phyloP scores from a whole-genome alignment of 2,797 vertebrate species.

The Cygnus olor region DNA sequence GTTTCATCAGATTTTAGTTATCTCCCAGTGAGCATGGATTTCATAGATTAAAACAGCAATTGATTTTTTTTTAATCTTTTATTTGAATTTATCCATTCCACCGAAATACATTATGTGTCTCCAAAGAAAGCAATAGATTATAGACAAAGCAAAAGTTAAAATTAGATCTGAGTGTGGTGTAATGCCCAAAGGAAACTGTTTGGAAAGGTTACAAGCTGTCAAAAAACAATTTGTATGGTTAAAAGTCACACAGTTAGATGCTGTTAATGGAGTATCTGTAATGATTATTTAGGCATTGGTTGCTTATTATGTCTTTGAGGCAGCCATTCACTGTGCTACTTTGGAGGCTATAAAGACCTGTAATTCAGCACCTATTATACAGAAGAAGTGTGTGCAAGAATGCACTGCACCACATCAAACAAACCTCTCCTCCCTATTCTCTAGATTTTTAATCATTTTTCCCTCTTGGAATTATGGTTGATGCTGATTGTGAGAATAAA shows the following conservation, averaged over 20 bases:
- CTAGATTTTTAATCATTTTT: conserved; percentile 87
- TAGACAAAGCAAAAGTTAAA: conserved; percentile 76
- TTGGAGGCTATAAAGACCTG: conserved; percentile 80
- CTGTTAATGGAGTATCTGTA: conserved; percentile 78
- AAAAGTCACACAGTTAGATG: conserved; percentile 78
- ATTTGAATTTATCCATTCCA: conserved; percentile 71
- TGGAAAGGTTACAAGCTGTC: conserved; percentile 79
- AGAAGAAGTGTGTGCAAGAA: conserved; percentile 77
- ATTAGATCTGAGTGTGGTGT: conserved; percentile 74
- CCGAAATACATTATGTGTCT: conserved; percentile 65
- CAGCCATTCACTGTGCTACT: conserved; percentile 84
- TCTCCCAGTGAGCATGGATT: conserved; percentile 56
- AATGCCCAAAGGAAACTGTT: conserved; percentile 78
- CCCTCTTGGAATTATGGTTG: conserved; percentile 84
- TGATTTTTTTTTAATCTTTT: conserved; percentile 72
- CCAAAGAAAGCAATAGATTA: conserved; percentile 77
- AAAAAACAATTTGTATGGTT: conserved; percentile 80
- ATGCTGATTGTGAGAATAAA: conserved; percentile 94
- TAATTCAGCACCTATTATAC: conserved; percentile 91
- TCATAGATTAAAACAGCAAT: conserved; percentile 72
- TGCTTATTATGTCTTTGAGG: conserved; percentile 88
- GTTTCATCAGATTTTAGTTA: conserved; percentile 62
- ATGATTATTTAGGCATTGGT: conserved; percentile 83
- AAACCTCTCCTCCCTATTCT: conserved; percentile 74
- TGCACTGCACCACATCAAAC: conserved; percentile 78